Percentiles rank a stretch among this genome's conserved stretches.
Conservation (phyloP, 2,797 vertebrate species). For the Platalea minor region DNA sequence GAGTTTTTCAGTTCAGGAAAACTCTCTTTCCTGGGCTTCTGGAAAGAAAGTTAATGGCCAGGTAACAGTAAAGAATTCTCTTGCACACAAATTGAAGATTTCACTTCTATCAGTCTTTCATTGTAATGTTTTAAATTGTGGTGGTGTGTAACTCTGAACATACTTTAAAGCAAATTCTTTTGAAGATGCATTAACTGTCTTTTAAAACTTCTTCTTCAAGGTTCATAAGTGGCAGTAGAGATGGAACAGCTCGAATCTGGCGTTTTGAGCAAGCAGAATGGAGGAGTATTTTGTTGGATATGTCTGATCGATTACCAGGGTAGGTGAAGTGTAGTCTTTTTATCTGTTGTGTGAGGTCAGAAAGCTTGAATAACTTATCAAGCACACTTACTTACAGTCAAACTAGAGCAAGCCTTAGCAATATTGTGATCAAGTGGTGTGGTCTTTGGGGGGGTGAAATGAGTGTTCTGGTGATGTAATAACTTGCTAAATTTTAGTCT, state of each 20-base stretch:
- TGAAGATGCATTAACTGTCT: background rate
- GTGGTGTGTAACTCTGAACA: background rate
- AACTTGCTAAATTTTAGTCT: background rate
- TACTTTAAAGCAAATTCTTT: background rate
- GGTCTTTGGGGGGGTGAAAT: background rate
- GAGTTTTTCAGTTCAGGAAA: background rate
- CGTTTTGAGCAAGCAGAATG: slow-evolving; percentile 89
- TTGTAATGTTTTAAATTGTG: background rate
- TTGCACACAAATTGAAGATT: background rate
- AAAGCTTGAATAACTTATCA: background rate
- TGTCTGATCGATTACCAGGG: slow-evolving; percentile 89
- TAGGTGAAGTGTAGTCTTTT: slow-evolving; percentile 43
- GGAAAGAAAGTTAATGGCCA: background rate
- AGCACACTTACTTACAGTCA: background rate
- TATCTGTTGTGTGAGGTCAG: background rate
- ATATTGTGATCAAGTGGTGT: background rate
- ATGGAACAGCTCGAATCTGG: slow-evolving; percentile 96
- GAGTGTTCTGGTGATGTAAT: background rate
- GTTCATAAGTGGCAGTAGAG: slow-evolving; percentile 96
- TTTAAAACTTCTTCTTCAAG: slow-evolving; percentile 67
- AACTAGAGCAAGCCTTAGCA: background rate
- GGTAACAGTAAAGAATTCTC: background rate
- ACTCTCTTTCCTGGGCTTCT: background rate
- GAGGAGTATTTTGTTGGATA: slow-evolving; percentile 90
- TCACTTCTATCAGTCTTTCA: background rate